These are phyloP conservation scores for Diprion similis DNA, from an alignment of 1,140 invertebrate species.

Conservation along the genomic window DNA sequence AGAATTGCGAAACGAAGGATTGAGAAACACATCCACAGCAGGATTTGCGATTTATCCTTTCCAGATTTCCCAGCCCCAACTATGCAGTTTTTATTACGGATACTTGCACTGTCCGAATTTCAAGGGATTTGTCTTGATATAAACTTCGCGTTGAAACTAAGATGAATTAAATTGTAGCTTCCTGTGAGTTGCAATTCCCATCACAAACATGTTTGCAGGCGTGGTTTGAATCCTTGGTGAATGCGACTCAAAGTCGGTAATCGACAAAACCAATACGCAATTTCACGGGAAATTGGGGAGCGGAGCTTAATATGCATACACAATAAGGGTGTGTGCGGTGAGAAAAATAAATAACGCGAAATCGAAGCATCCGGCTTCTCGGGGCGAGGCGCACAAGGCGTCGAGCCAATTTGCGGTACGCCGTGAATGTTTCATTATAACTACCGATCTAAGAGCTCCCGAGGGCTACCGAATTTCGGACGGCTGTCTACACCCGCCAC, in stretches of 20 bases:
- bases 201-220: slow-evolving; percentile 13
- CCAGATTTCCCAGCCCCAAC: too few relatives aligned
- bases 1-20: too few relatives aligned
- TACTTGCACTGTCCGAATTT: too few relatives aligned
- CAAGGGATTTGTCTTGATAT: too few relatives aligned
- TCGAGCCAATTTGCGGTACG: slow-evolving; percentile 57
- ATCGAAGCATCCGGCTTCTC: slow-evolving; percentile 50
- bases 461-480: slow-evolving; percentile 61
- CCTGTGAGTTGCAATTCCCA: neutral
- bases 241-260: slow-evolving; percentile 27
- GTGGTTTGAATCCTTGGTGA: neutral
- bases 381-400: slow-evolving; percentile 9
- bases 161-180: too few relatives aligned
- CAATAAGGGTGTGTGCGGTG: neutral
- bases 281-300: slow-evolving; percentile 38
- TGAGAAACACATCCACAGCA: too few relatives aligned
- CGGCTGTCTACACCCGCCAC: slow-evolving; percentile 25
- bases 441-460: slow-evolving; percentile 30
- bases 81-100: too few relatives aligned
- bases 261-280: slow-evolving; percentile 41
- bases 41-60: too few relatives aligned
- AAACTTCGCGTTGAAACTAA: too few relatives aligned
- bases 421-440: slow-evolving; percentile 61
- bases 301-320: neutral
- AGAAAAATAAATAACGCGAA: slow-evolving; percentile 37